Evolutionary conservation across 37 sponge, comb jelly and placozoan genomes (phyloP).

Genomic region (Ianthella basta): DNA sequence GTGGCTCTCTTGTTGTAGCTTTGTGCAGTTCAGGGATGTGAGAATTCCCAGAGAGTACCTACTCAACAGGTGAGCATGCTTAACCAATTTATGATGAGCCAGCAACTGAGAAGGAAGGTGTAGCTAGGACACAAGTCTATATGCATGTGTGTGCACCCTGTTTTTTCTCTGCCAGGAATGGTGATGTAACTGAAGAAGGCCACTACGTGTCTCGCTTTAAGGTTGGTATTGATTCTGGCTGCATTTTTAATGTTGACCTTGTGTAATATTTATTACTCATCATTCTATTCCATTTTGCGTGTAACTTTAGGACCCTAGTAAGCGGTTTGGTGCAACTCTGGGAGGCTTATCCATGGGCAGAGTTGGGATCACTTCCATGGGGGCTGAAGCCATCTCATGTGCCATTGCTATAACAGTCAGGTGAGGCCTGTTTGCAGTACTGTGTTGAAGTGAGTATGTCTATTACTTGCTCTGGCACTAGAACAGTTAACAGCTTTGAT

Average conservation of each 20-base stretch:
- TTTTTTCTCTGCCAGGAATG: slow-evolving; percentile 18
- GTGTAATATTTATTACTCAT: no score
- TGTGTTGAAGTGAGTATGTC: not conserved
- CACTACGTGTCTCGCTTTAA: slow-evolving; percentile 60
- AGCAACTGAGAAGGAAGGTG: no score
- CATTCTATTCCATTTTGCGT: no score
- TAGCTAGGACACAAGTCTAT: not conserved
- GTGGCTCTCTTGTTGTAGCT: slow-evolving; percentile 43
- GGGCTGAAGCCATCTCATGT: not conserved
- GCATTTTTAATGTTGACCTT: not conserved
- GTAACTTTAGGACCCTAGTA: slow-evolving; percentile 54
- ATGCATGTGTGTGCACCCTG: not conserved
- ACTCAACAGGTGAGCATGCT: slow-evolving; percentile 62
- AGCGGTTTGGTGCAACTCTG: slow-evolving; percentile 63
- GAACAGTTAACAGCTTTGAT: not conserved
- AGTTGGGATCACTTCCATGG: slow-evolving; percentile 65
- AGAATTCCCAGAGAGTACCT: slow-evolving; percentile 85
- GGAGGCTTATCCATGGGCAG: slow-evolving; percentile 76
- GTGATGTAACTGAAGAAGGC: slow-evolving; percentile 79
- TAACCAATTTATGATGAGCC: not conserved
- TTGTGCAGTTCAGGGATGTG: slow-evolving; percentile 68
- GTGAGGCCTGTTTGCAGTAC: slow-evolving; percentile 12
- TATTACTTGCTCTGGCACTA: not conserved
- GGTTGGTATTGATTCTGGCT: slow-evolving; percentile 24
- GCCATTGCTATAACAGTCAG: slow-evolving; percentile 69